Base-by-base conservation (phyloP, 2,888 invertebrate species). In the Napeogenes sylphis region DNA sequence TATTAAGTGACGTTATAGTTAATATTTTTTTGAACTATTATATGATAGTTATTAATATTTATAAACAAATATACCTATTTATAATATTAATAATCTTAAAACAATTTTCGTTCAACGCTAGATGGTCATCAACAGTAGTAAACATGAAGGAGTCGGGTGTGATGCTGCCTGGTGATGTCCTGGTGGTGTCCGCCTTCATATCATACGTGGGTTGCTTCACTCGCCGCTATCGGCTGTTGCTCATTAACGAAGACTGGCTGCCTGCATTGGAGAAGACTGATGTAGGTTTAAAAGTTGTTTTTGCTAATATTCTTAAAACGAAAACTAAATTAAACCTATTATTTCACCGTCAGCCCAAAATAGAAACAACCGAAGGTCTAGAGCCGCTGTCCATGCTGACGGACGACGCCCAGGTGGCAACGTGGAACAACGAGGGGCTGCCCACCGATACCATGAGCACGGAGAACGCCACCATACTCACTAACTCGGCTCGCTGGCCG, bases 171-270 rank as follows among this genome's bases (percentile, higher is more conserved):
- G 98, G 98, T 0, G 98, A 98, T 76, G 94, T 97, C 42, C 87
- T 98, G 0, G 84, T 98, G 35, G 94, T 97, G 45, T 96, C 97
- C 0, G 97, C 98, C 12, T 98, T 98, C 83, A 95, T 98, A 60
- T 98, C 98, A 0, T 98, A 98, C 80, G 96, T 98, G 42, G 98
- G 98, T 2, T 97, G 97, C 78, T 98, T 98, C 83, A 97, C 96
- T 38, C 94, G 95, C 67, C 92, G 92, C 57, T 98, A 98, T 80
- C 92, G 98, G 56, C 77, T 91, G 32, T 95, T 96, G 73, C 91
- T 98, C 59, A 92, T 97, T 78, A 90, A 95, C 12, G 93, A 94
- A 35, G 92, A 93, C 76, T 97, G 97, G 97, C 78, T 95, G 68
- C 97, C 98, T 0, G 94, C 92, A 69, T 91, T 98, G n/a, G 91